Evolutionary conservation across 1,140 invertebrate genomes (phyloP), one percentile per base, ranked within the genome.

Genomic region (Anastatus disparis): DNA sequence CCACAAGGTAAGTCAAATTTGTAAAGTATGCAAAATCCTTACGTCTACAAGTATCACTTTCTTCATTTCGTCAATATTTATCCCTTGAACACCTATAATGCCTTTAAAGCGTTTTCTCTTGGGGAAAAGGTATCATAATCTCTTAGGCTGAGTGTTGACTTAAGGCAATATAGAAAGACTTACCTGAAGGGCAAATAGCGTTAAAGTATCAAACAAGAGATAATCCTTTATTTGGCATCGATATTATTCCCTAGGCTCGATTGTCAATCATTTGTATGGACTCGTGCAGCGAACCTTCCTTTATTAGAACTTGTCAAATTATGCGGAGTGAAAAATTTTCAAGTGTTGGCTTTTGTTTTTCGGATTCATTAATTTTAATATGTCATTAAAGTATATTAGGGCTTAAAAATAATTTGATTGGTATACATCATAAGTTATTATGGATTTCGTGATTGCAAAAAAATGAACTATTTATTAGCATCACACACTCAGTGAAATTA

Each of bases 1-100:
- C 15, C 2, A 13, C 7, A 55, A 15, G 52, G 52, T 55, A 26
- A 31, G 27, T 26, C 6, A 27, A 3, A 15, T 24, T 52, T 52
- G 48, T 13, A 52, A 52, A 52, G 27, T n/a, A n/a, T n/a, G n/a
- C n/a, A n/a, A n/a, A n/a, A n/a, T n/a, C n/a, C n/a, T 27, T 27
- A 9, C 12, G 40, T 62, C 66, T 52, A 22, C 62, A 65, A 55
- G 48, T 55, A 35, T 46, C 53, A 13, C 24, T 46, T 9, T n/a
- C 35, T 71, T 59, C 53, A 72, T 70, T n/a, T 0, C 52, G 61
- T 53, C 56, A 76, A 75, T 78, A 70, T 75, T 78, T 71, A 75
- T 67, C 29, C 66, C 58, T 62, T 64, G n/a, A 0, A 12, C 29
- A 12, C 22, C 48, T 7, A 65, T 63, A 40, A 48, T 46, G 29